These are phyloP conservation scores for Limenitis camilla DNA, from an alignment of 2,888 invertebrate genomes.

Conservation along the genomic window DNA sequence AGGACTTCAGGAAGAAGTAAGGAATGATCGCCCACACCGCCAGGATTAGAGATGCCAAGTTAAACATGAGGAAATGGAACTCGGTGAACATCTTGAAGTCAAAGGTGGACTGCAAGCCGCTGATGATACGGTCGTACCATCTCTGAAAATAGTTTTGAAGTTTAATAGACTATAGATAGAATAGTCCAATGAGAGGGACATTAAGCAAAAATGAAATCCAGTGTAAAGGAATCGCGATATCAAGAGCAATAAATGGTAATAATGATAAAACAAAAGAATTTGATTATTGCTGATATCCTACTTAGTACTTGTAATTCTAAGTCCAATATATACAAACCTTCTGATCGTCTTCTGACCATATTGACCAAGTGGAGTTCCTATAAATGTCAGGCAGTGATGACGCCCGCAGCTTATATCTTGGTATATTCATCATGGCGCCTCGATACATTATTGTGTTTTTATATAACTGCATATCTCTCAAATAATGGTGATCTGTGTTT, in stretches of 20 bases:
- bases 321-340: conserved; percentile 57
- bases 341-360: conserved; percentile 77
- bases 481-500: conserved; percentile 77
- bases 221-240: too few species aligned
- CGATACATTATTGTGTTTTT: conserved; percentile 88
- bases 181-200: too few species aligned
- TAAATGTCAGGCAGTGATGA: conserved; percentile 94
- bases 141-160: conserved; percentile 58
- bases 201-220: too few species aligned
- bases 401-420: conserved; percentile 84
- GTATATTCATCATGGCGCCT: conserved; percentile 87
- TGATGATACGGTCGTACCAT: conserved; percentile 82
- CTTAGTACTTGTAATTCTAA: too few species aligned
- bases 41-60: conserved; percentile 87
- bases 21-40: conserved; percentile 96
- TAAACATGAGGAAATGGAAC: conserved; percentile 86
- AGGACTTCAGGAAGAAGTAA: conserved; percentile 85
- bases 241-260: too few species aligned
- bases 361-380: conserved; percentile 86
- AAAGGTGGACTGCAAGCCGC: conserved; percentile 79
- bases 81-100: conserved; percentile 88
- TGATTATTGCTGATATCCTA: too few species aligned
- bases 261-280: too few species aligned
- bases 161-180: too few species aligned
- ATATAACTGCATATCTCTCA: conserved; percentile 80